Base-by-base conservation (phyloP, 2,113 vertebrate genomes). In the Pyxicephalus adspersus region DNA sequence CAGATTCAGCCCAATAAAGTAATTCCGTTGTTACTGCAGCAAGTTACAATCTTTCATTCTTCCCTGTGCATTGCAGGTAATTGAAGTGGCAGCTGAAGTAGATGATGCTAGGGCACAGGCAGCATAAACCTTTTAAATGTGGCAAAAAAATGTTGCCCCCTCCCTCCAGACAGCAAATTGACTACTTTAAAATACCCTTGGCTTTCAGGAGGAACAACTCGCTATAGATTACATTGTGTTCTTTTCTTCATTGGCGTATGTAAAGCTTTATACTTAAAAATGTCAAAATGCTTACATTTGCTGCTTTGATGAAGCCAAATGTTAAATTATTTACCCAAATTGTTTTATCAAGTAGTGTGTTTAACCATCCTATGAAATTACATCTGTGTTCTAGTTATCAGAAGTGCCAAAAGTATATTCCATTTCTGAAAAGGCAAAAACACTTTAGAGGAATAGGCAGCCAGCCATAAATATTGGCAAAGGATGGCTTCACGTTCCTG, bases 301-400 rank as follows among this genome's bases (percentile, higher is more conserved):
- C 34, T n/a, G 15, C 26, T 38, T 38, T 55, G 71, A 38, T 74
- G 28, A 74, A 18, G 54, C 60, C 75, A 77, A 61, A 52, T 77
- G 75, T 64, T 77, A 64, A 65, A 77, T 52, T 64, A 77, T 77
- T 77, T 64, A 77, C 64, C 61, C 75, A 77, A 64, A 52, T 77
- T 77, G 75, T 64, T 65, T 77, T 64, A 64, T 64, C 61, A 77
- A 77, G 51, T 64, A 77, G 45, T 26, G 45, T 74, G 54, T 58
- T 74, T 74, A 60, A 28, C 57, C 54, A n/a, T 64, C 61, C 64
- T n/a, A 45, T 64, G 9, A 65, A 64, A 77, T 77, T 28, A 77
- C 75, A 65, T 77, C 61, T 77, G 71, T 65, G 60, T 34, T 77
- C 45, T 25, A 77, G 75, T 65, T 77, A 64, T 45, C 28, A 77